These are phyloP conservation scores for Thalpophila matura DNA, from an alignment of 2,888 invertebrate species.

Conservation along the genomic window DNA sequence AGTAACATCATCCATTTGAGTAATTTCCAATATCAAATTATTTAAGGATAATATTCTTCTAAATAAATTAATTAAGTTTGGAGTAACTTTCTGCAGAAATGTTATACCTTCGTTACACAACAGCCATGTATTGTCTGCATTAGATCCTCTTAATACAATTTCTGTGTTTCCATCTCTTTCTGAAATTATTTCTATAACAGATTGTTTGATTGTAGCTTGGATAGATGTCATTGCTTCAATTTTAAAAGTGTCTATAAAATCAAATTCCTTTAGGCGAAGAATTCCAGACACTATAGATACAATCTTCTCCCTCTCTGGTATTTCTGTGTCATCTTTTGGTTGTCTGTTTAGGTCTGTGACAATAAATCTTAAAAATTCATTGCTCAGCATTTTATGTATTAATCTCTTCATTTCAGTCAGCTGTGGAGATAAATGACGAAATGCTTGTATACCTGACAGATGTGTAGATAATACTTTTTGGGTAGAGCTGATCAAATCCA, in stretches of 20 bases:
- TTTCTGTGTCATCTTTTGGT: conserved; percentile 88
- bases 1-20: conserved; percentile 91
- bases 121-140: conserved; percentile 88
- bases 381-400: conserved; percentile 98
- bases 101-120: conserved; percentile 93
- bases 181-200: conserved; percentile 93
- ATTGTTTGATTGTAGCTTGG: conserved; percentile 96
- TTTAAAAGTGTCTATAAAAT: conserved; percentile 96
- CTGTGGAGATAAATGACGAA: conserved; percentile 98
- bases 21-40: conserved; percentile 94
- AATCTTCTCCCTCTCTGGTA: conserved; percentile 96
- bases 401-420: conserved; percentile 98
- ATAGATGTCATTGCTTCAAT: conserved; percentile 97
- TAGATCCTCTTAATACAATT: conserved; percentile 85
- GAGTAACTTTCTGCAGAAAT: conserved; percentile 92
- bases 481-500: conserved; percentile 98
- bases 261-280: conserved; percentile 95
- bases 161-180: conserved; percentile 85
- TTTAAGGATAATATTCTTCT: conserved; percentile 94
- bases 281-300: conserved; percentile 97
- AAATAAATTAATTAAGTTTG: conserved; percentile 92
- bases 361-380: conserved; percentile 98
- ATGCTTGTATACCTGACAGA: conserved; percentile 97
- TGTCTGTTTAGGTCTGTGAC: conserved; percentile 98
- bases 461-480: conserved; percentile 98